A percentile compares a stretch with the other conserved stretches of the same genome.
Evolutionary conservation across 2,888 invertebrate species (phyloP).

Genomic region (Ormyrus rosae): DNA sequence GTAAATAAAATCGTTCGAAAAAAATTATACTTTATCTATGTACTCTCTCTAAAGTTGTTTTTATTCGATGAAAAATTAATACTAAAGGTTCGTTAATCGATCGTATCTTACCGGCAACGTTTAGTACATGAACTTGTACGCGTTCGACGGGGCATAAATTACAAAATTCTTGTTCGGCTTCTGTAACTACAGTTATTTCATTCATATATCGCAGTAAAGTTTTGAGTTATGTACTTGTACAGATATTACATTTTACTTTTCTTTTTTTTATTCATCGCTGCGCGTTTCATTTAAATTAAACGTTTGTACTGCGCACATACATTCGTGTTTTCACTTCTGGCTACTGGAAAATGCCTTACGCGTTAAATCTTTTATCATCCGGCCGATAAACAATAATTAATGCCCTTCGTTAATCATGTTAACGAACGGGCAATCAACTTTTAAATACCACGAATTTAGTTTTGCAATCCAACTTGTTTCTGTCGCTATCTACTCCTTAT

Average conservation of each 20-base stretch:
- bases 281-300: background rate
- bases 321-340: constrained; percentile 16
- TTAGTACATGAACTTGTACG: background rate
- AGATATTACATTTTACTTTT: constrained; percentile 23
- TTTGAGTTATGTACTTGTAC: background rate
- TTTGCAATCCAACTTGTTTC: too few relatives aligned
- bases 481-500: too few relatives aligned
- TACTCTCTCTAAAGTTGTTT: constrained; percentile 16
- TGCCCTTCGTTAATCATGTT: constrained; percentile 14
- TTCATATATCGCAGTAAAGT: background rate
- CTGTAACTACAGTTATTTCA: background rate
- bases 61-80: too few relatives aligned
- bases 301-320: background rate
- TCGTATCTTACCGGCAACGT: constrained; percentile 41
- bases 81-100: constrained; percentile 58
- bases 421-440: background rate
- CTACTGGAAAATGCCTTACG: constrained; percentile 18
- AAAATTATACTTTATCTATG: constrained; percentile 59
- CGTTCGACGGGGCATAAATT: constrained; percentile 36
- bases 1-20: too few relatives aligned
- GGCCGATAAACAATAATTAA: constrained; percentile 39
- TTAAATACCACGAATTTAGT: too few relatives aligned
- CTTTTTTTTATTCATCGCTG: constrained; percentile 9
- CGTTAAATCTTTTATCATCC: constrained; percentile 1
- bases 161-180: constrained; percentile 32